These are phyloP conservation scores for Homarus gammarus DNA, from an alignment of 2,888 invertebrate genomes.

Conservation along the genomic window DNA sequence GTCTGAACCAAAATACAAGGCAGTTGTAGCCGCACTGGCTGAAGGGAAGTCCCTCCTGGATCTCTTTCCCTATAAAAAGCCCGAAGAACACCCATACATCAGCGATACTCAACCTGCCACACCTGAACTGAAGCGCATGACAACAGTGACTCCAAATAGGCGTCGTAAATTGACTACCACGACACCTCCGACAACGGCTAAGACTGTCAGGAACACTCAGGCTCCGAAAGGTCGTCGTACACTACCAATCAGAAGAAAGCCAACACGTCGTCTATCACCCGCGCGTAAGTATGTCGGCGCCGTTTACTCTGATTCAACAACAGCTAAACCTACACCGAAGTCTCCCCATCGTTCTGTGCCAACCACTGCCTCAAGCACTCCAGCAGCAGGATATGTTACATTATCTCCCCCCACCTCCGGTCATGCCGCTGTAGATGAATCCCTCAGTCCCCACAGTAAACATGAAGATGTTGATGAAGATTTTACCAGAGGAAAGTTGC, in stretches of 20 bases:
- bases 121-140: background rate
- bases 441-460: background rate
- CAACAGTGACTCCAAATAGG: background rate
- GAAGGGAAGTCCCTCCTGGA: slow-evolving; percentile 45
- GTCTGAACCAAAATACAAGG: background rate
- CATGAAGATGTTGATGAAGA: background rate
- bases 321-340: background rate
- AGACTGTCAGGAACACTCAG: background rate
- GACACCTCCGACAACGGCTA: background rate
- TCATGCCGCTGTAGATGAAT: background rate
- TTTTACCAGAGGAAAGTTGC: background rate
- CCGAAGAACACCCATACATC: slow-evolving; percentile 14
- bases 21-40: slow-evolving; percentile 25
- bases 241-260: background rate
- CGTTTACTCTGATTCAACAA: background rate
- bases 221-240: background rate
- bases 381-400: background rate
- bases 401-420: background rate
- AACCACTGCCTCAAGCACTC: background rate
- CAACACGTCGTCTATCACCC: background rate
- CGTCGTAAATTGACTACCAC: no score
- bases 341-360: background rate
- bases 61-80: slow-evolving; percentile 51
- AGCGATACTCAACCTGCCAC: background rate
- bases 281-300: background rate